phyloP scores from a whole-genome alignment of 1,140 invertebrate genomes.

The Berghia stephanieae region DNA sequence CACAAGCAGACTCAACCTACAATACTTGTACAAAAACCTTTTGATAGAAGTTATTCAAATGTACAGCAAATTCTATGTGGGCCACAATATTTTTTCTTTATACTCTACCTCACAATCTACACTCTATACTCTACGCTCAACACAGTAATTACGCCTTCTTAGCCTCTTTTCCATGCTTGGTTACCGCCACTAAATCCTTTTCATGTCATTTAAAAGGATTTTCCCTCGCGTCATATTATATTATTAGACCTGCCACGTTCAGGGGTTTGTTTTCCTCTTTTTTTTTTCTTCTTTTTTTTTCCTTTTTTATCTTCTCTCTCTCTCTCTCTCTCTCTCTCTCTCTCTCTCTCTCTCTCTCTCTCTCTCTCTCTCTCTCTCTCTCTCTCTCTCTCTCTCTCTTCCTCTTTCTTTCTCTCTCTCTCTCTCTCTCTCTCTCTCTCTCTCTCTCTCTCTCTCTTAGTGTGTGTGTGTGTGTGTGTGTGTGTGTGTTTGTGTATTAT shows the following conservation, averaged over 20 bases:
- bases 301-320: neutral
- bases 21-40: too few relatives aligned
- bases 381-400: neutral
- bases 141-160: neutral
- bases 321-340: neutral
- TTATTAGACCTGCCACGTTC: neutral
- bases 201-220: too few relatives aligned
- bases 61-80: too few relatives aligned
- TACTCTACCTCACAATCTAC: neutral
- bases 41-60: too few relatives aligned
- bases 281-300: too few relatives aligned
- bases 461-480: neutral
- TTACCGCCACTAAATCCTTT: neutral
- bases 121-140: neutral
- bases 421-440: neutral
- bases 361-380: neutral
- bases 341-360: neutral
- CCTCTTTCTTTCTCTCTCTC: slow-evolving; percentile 9
- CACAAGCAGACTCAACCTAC: too few relatives aligned
- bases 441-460: neutral
- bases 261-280: neutral
- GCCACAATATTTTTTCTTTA: too few relatives aligned
- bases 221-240: neutral
- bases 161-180: neutral
- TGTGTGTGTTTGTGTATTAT: neutral